Conservation (phyloP, 2,113 vertebrate species). For the Eptesicus fuscus region DNA sequence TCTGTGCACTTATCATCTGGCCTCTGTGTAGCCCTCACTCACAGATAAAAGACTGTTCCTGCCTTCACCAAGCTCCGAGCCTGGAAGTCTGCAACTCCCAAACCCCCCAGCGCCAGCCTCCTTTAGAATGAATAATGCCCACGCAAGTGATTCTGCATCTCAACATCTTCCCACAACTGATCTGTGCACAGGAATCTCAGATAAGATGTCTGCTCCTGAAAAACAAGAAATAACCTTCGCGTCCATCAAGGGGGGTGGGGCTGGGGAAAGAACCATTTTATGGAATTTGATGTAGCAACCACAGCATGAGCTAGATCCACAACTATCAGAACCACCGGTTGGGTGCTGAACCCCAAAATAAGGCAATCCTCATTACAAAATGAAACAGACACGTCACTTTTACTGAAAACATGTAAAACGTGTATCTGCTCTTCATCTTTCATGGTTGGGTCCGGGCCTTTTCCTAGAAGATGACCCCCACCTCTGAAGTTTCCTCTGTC, state of each 20-base stretch:
- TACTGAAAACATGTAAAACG: not conserved
- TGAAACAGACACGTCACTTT: not conserved
- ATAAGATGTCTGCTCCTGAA: not conserved
- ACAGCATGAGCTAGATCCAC: not conserved
- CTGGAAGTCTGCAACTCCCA: not conserved
- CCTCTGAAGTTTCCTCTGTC: not conserved
- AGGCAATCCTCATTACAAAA: not conserved
- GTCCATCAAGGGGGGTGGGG: rapidly evolving
- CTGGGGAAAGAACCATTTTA: not conserved
- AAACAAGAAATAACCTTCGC: not conserved
- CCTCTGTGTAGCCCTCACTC: not conserved
- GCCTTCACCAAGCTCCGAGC: not conserved
- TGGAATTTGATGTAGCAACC: not conserved
- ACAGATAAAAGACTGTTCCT: not conserved
- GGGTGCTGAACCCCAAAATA: not conserved
- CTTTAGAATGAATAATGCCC: not conserved
- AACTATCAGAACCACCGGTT: not conserved
- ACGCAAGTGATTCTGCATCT: not conserved
- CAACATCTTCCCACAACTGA: not conserved
- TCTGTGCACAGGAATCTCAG: rapidly evolving
- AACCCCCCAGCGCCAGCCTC: not conserved
- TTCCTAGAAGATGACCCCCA: not conserved
- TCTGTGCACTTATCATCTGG: not conserved
- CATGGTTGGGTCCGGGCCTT: rapidly evolving
- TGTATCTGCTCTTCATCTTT: not conserved